phyloP scores from a whole-genome alignment of 1,140 invertebrate species.

The Megalopta genalis region DNA sequence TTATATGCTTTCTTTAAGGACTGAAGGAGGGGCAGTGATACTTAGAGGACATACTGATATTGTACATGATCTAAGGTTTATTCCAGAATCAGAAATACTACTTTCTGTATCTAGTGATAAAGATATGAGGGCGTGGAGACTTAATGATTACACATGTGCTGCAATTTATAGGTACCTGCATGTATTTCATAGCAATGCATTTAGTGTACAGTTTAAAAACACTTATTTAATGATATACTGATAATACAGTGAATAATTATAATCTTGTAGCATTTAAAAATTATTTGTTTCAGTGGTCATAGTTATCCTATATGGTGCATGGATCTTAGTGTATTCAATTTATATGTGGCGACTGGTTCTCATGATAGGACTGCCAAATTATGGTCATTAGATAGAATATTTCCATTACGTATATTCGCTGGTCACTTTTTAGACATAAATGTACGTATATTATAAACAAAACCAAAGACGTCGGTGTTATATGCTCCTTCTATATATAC shows the following conservation, averaged over 20 bases:
- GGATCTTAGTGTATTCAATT: conserved; percentile 86
- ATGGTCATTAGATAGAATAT: conserved; percentile 90
- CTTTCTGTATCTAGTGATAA: conserved; percentile 89
- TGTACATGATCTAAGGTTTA: conserved; percentile 87
- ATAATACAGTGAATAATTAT: background rate
- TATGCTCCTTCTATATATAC: background rate
- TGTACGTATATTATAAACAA: conserved; percentile 77
- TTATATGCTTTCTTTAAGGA: conserved; percentile 66
- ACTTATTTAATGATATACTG: background rate
- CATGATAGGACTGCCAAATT: conserved; percentile 91
- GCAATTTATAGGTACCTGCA: conserved; percentile 84
- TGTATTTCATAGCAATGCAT: conserved; percentile 63
- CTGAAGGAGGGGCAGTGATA: conserved; percentile 81
- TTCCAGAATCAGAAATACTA: conserved; percentile 82
- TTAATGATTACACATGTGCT: conserved; percentile 85
- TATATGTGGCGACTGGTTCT: conserved; percentile 90
- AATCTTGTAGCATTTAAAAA: conserved; percentile 31
- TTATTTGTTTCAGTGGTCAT: conserved; percentile 84
- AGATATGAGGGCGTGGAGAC: conserved; percentile 87
- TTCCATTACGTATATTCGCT: conserved; percentile 89
- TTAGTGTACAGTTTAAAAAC: background rate
- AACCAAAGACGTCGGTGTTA: background rate
- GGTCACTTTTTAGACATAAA: conserved; percentile 92
- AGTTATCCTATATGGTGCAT: conserved; percentile 93
- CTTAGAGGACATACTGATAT: conserved; percentile 87